phyloP scores from a whole-genome alignment of 2,113 vertebrate species.

The Eulemur macaco region DNA sequence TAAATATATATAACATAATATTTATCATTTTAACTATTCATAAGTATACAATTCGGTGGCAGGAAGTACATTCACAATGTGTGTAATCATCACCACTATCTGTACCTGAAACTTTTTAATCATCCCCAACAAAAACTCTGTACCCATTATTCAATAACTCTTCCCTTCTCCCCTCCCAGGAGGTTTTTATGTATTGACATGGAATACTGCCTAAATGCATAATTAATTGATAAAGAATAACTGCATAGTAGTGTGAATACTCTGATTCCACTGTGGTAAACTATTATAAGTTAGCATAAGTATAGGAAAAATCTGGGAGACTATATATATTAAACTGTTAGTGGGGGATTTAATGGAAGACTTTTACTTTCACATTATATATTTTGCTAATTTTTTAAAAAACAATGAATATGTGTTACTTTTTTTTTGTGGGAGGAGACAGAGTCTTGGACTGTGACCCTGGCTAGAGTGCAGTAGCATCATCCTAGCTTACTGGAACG shows the following conservation, averaged over 20 bases:
- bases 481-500: no score
- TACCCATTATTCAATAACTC: background rate
- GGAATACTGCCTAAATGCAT: background rate
- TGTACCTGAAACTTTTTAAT: slow-evolving; percentile 2
- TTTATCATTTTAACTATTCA: background rate
- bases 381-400: slow-evolving; percentile 24
- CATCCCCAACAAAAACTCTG: background rate
- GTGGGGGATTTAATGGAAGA: background rate
- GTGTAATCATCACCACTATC: background rate
- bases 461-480: no score
- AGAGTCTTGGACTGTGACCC: no score
- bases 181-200: background rate
- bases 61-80: background rate
- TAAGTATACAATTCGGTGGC: background rate
- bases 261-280: background rate
- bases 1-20: background rate
- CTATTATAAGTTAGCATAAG: background rate
- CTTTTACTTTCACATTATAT: background rate
- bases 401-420: background rate
- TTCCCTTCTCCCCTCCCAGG: background rate
- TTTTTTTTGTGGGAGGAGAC: background rate
- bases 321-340: background rate
- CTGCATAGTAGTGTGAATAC: background rate
- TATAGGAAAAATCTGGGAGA: background rate
- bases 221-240: background rate